These are phyloP conservation scores for Selene dorsalis DNA, from an alignment of 2,797 vertebrate species.

Conservation along the genomic window DNA sequence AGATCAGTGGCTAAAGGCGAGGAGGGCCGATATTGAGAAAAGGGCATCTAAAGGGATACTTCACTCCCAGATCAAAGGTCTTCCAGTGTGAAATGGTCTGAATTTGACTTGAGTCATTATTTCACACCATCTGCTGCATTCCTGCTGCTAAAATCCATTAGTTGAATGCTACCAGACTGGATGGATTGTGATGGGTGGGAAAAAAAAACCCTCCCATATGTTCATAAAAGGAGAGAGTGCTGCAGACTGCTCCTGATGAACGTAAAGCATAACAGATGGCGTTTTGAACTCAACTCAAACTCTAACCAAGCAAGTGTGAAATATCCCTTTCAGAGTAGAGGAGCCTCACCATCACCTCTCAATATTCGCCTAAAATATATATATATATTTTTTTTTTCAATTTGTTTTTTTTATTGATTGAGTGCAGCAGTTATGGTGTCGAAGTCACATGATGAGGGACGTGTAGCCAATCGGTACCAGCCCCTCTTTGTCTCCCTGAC, in stretches of 20 bases:
- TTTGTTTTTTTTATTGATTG: constrained; percentile 53
- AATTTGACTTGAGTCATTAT: constrained; percentile 72
- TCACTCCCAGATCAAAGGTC: constrained; percentile 57
- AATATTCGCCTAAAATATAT: constrained; percentile 72
- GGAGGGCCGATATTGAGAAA: constrained; percentile 48
- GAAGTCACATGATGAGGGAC: constrained; percentile 91
- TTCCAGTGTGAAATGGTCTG: constrained; percentile 54
- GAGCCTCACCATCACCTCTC: constrained; percentile 66
- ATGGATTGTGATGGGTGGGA: constrained; percentile 54
- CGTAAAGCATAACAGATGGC: constrained; percentile 73
- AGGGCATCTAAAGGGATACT: constrained; percentile 72
- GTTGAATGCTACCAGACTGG: constrained; percentile 70
- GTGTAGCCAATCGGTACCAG: constrained; percentile 96
- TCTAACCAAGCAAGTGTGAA: constrained; percentile 60
- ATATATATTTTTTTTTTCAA: constrained; percentile 38
- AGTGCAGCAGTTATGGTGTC: constrained; percentile 63
- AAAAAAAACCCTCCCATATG: constrained; percentile 58
- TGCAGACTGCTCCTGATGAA: constrained; percentile 64
- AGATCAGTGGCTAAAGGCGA: constrained; percentile 52
- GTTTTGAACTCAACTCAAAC: constrained; percentile 65
- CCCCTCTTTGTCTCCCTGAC: constrained; percentile 88
- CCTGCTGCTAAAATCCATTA: constrained; percentile 68
- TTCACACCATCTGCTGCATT: constrained; percentile 75
- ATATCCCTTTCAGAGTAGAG: constrained; percentile 76
- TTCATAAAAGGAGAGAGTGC: constrained; percentile 57